Percentiles rank a stretch among this genome's conserved stretches.
Conservation (phyloP, 2,113 vertebrate genomes). For the Sphyrna mokarran region DNA sequence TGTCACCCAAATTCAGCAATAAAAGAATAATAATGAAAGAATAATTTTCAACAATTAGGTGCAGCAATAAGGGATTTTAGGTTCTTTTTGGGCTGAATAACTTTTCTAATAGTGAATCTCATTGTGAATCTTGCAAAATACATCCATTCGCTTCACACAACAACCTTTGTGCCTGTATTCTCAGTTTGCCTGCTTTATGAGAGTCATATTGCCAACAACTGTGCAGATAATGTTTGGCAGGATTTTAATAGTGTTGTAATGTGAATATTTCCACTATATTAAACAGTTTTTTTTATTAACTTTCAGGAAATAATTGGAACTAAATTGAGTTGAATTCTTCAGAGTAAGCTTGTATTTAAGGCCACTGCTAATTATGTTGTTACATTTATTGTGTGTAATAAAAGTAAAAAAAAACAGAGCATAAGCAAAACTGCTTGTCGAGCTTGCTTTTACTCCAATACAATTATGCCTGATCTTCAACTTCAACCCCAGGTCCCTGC, state of each 20-base stretch:
- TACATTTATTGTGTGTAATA: not conserved
- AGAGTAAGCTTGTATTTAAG: not conserved
- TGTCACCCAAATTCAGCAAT: no score
- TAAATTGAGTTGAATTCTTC: not conserved
- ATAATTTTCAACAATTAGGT: not conserved
- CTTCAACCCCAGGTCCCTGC: no score
- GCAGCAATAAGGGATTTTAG: not conserved
- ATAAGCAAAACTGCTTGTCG: no score
- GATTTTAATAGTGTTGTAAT: not conserved
- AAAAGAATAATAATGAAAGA: not conserved
- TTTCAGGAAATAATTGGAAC: not conserved
- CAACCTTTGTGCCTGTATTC: not conserved
- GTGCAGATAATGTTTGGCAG: not conserved
- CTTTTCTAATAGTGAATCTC: not conserved
- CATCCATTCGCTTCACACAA: not conserved
- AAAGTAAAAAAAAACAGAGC: no score
- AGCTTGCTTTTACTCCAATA: no score
- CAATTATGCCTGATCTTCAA: no score
- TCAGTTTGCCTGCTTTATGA: not conserved
- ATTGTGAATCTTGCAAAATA: not conserved
- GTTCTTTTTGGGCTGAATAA: not conserved
- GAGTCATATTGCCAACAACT: not conserved
- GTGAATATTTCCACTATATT: not conserved
- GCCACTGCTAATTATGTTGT: not conserved
- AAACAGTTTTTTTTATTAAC: not conserved